These are phyloP conservation scores for Pemphredon lugubris DNA, from an alignment of 2,888 invertebrate species.

Conservation along the genomic window DNA sequence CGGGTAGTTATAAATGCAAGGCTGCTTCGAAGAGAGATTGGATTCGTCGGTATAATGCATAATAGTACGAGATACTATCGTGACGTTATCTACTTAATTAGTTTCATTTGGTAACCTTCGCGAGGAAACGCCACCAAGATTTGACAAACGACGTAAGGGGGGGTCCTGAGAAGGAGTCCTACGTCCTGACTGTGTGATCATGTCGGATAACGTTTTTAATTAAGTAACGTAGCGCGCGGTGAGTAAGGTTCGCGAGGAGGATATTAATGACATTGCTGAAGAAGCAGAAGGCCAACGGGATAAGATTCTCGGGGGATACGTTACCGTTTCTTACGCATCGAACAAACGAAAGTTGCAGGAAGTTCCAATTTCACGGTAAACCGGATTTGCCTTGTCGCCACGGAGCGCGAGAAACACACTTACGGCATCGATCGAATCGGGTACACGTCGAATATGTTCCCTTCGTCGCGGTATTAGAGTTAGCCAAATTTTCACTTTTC, in stretches of 20 bases:
- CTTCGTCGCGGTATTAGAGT: too few species aligned
- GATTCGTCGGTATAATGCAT: conserved; percentile 46
- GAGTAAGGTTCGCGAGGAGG: conserved; percentile 11
- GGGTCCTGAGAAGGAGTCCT: conserved; percentile 49
- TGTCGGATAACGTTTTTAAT: conserved; percentile 73
- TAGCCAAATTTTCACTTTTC: too few species aligned
- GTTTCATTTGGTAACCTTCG: conserved; percentile 69
- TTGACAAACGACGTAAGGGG: conserved; percentile 66
- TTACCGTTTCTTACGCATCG: conserved; percentile 6
- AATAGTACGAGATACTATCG: conserved; percentile 57
- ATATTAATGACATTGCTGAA: conserved; percentile 33
- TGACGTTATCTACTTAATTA: conserved; percentile 73
- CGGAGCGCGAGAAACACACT: too few species aligned
- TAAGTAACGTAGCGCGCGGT: conserved; percentile 61
- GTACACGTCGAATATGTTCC: too few species aligned
- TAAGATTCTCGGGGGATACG: conserved; percentile 35
- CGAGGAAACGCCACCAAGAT: conserved; percentile 56
- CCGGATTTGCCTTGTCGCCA: too few species aligned
- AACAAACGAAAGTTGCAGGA: too few species aligned
- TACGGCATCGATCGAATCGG: too few species aligned
- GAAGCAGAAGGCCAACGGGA: conserved; percentile 23
- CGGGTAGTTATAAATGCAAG: conserved; percentile 19
- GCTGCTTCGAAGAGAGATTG: conserved; percentile 31
- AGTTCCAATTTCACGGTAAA: too few species aligned
- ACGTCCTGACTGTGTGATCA: conserved; percentile 35